These are phyloP conservation scores for Cepaea hortensis DNA, from an alignment of 2,888 invertebrate genomes.

Conservation along the genomic window DNA sequence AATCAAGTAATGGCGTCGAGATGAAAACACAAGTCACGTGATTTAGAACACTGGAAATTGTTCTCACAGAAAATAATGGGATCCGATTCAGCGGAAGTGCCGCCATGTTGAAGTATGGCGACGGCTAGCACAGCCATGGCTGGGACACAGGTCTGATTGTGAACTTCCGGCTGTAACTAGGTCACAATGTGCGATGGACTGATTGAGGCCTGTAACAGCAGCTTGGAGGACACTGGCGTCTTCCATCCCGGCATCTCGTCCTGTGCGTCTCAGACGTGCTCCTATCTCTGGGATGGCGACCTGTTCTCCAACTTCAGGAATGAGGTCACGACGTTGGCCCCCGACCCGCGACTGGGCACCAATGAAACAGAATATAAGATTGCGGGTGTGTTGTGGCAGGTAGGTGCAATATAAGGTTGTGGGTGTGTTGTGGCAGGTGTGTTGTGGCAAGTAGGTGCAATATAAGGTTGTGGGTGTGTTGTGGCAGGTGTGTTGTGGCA, in stretches of 20 bases:
- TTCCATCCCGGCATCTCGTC: background rate
- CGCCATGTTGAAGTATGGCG: too few species aligned
- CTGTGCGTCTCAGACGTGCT: background rate
- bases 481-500: background rate
- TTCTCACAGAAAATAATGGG: too few species aligned
- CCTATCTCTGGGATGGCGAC: background rate
- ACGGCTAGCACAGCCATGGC: too few species aligned
- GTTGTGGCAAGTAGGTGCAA: background rate
- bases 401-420: background rate
- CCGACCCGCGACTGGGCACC: background rate
- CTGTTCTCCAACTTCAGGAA: background rate
- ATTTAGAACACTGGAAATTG: too few species aligned
- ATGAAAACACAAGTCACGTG: too few species aligned
- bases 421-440: background rate
- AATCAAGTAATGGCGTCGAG: too few species aligned
- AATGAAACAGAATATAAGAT: slow-evolving; percentile 34
- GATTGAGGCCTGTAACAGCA: background rate
- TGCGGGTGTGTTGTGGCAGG: slow-evolving; percentile 37
- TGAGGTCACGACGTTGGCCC: background rate
- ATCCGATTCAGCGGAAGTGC: too few species aligned
- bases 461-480: background rate
- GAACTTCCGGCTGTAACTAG: background rate
- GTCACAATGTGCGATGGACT: slow-evolving; percentile 17
- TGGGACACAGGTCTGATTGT: background rate
- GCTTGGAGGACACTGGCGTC: background rate